These are phyloP conservation scores for Danaus melanippus DNA, from an alignment of 1,140 invertebrate species.

Conservation along the genomic window DNA sequence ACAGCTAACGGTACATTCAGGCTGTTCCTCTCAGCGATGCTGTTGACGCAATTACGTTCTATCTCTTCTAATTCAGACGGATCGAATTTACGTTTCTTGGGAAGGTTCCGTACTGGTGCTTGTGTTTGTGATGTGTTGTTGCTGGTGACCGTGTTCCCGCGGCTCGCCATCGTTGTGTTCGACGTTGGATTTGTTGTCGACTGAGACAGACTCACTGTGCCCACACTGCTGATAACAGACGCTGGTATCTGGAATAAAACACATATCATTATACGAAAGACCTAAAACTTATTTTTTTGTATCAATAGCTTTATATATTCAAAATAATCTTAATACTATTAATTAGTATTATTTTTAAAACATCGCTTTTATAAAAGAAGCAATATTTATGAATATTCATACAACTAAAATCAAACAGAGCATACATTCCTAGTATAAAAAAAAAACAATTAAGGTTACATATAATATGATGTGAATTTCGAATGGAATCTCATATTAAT, in stretches of 20 bases:
- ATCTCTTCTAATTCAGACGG: conserved; percentile 85
- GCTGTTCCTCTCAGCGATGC: conserved; percentile 25
- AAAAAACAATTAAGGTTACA: too few species aligned
- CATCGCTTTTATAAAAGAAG: too few species aligned
- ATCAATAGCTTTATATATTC: too few species aligned
- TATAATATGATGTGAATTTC: too few species aligned
- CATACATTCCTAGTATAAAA: too few species aligned
- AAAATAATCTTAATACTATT: too few species aligned
- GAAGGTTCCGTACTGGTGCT: conserved; percentile 78
- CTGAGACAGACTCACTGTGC: conserved; percentile 66
- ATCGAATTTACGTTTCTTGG: conserved; percentile 92
- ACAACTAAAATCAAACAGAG: too few species aligned
- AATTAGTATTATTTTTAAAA: too few species aligned
- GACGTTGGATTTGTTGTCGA: conserved; percentile 46
- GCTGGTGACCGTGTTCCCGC: conserved; percentile 45
- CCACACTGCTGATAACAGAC: conserved; percentile 70
- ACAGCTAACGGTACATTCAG: conserved; percentile 47
- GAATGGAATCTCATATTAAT: too few species aligned
- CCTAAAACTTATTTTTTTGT: too few species aligned
- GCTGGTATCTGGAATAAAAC: conserved; percentile 64
- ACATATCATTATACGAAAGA: not conserved
- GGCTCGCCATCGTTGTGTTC: conserved; percentile 63
- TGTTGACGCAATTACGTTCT: conserved; percentile 49
- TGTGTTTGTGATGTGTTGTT: conserved; percentile 52
- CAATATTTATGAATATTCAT: too few species aligned